Evolutionary conservation across 1,140 invertebrate species (phyloP).

Genomic region (Brachionus paranguensis): DNA sequence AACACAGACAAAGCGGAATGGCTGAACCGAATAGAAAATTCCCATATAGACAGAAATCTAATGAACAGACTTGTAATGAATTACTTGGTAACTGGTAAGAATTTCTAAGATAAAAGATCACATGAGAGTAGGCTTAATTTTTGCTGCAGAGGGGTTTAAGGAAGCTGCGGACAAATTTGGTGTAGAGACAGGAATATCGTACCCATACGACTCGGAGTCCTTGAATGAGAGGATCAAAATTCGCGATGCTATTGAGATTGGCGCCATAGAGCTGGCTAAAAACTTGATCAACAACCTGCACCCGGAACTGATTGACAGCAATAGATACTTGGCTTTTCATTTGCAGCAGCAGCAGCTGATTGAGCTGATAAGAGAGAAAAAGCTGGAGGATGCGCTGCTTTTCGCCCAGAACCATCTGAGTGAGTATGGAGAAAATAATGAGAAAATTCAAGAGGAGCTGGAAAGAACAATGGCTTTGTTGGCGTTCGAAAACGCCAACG

Average conservation of each 20-base stretch:
- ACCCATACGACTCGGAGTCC: slow-evolving; percentile 67
- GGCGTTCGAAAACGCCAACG: slow-evolving; percentile 90
- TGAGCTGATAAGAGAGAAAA: slow-evolving; percentile 79
- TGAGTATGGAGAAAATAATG: slow-evolving; percentile 82
- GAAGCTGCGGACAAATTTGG: slow-evolving; percentile 95
- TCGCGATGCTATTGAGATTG: slow-evolving; percentile 84
- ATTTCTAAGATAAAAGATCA: not conserved
- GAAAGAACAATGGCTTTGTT: slow-evolving; percentile 80
- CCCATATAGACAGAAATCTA: slow-evolving; percentile 76
- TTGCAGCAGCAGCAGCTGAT: slow-evolving; percentile 90
- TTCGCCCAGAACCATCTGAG: slow-evolving; percentile 86
- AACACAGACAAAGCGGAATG: slow-evolving; percentile 59
- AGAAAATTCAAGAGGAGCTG: slow-evolving; percentile 60
- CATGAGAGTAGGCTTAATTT: not conserved
- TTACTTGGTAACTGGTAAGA: slow-evolving; percentile 73
- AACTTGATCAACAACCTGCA: slow-evolving; percentile 85
- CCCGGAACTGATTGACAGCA: slow-evolving; percentile 87
- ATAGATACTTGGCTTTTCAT: slow-evolving; percentile 90
- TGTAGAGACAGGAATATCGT: slow-evolving; percentile 64
- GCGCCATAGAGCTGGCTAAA: slow-evolving; percentile 85
- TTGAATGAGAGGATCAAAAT: slow-evolving; percentile 89
- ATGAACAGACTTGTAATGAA: slow-evolving; percentile 98
- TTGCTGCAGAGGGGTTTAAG: slow-evolving; percentile 80
- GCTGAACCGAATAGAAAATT: slow-evolving; percentile 66
- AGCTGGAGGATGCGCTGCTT: slow-evolving; percentile 86